Conservation (phyloP, 2,113 vertebrate genomes). For the human (Homo sapiens) region GRCh38 chr12:78909001-78909500, state of each 20-base stretch:
- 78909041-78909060: background rate
- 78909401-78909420: background rate
- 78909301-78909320: conserved; percentile 15
- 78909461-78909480: background rate
- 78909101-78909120: background rate
- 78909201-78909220: background rate
- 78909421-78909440: background rate
- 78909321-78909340: background rate
- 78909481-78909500: background rate
- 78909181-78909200: background rate
- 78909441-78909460: conserved; percentile 5
- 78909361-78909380: background rate
- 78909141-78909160: background rate
- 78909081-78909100: background rate
- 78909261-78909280: conserved; percentile 36
- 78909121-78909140: background rate
- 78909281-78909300: background rate
- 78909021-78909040: background rate
- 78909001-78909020: background rate
- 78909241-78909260: background rate
- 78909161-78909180: background rate
- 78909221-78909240: background rate
- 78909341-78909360: background rate
- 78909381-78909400: background rate
- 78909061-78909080: background rate